Percentiles rank a stretch among this genome's conserved stretches.
Conservation (phyloP, 2,888 invertebrate genomes). For the Leptothorax acervorum region DNA sequence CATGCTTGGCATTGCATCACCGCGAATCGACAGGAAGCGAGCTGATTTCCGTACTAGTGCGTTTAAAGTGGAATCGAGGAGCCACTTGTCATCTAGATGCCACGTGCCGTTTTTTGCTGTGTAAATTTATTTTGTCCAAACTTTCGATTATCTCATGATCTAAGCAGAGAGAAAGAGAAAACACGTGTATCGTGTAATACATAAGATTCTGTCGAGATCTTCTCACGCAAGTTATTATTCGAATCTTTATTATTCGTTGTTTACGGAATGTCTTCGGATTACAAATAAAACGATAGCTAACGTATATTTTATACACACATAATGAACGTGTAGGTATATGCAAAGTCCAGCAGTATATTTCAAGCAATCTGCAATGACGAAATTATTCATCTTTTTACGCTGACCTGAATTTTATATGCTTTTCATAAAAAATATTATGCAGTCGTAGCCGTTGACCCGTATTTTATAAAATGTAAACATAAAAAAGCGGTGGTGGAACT, state of each 20-base stretch:
- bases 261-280: not conserved
- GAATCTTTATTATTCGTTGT: not conserved
- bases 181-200: not conserved
- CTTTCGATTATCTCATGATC: not conserved
- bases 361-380: slow-evolving; percentile 18
- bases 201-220: not conserved
- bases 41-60: slow-evolving; percentile 62
- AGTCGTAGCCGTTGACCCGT: slow-evolving; percentile 30
- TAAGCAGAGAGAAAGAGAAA: not conserved
- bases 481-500: slow-evolving; percentile 23
- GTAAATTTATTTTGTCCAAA: too few relatives aligned
- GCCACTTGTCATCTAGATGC: not conserved
- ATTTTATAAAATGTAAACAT: slow-evolving; percentile 46
- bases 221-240: not conserved
- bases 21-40: slow-evolving; percentile 61
- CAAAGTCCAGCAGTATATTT: slow-evolving; percentile 8
- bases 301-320: not conserved
- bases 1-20: not conserved
- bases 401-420: slow-evolving; percentile 27
- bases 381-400: slow-evolving; percentile 33
- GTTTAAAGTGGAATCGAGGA: slow-evolving; percentile 62
- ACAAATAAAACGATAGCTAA: not conserved
- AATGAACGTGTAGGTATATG: not conserved
- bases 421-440: slow-evolving; percentile 41
- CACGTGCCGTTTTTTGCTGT: not conserved